Percentiles rank a stretch among this genome's conserved stretches.
These are phyloP conservation scores for Mus caroli DNA, from an alignment of 2,797 vertebrate species.

Conservation along the genomic window DNA sequence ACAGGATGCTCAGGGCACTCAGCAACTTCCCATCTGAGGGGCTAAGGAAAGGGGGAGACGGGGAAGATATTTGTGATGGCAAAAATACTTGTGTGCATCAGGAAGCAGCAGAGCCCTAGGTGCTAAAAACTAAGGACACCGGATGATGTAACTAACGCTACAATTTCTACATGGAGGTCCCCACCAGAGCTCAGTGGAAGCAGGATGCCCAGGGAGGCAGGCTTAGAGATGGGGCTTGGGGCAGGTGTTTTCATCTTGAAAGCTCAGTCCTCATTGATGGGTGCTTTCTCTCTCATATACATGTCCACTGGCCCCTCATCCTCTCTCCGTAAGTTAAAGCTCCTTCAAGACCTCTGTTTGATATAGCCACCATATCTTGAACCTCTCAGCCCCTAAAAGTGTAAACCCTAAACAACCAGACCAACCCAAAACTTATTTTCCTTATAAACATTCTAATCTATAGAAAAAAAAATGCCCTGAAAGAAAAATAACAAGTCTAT, in stretches of 20 bases:
- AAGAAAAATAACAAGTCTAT: not conserved
- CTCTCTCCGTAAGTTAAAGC: not conserved
- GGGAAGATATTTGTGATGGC: not conserved
- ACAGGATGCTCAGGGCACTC: not conserved
- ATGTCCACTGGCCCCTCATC: too few species aligned
- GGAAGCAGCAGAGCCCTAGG: not conserved
- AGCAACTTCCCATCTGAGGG: not conserved
- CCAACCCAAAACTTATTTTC: not conserved
- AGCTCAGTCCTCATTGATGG: not conserved
- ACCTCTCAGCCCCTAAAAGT: not conserved
- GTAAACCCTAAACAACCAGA: not conserved
- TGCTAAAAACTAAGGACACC: not conserved
- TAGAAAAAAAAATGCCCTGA: not conserved
- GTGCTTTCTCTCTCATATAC: not conserved
- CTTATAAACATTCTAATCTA: not conserved
- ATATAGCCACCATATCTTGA: not conserved
- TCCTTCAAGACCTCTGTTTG: not conserved
- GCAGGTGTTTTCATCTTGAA: not conserved
- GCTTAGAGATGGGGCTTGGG: not conserved
- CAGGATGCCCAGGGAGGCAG: too few species aligned
- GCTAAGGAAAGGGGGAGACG: fast-evolving
- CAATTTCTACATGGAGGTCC: too few species aligned
- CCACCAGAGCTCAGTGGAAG: not conserved
- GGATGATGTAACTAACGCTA: not conserved
- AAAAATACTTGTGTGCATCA: not conserved